phyloP scores from a whole-genome alignment of 1,140 invertebrate genomes.

The Limonius californicus region DNA sequence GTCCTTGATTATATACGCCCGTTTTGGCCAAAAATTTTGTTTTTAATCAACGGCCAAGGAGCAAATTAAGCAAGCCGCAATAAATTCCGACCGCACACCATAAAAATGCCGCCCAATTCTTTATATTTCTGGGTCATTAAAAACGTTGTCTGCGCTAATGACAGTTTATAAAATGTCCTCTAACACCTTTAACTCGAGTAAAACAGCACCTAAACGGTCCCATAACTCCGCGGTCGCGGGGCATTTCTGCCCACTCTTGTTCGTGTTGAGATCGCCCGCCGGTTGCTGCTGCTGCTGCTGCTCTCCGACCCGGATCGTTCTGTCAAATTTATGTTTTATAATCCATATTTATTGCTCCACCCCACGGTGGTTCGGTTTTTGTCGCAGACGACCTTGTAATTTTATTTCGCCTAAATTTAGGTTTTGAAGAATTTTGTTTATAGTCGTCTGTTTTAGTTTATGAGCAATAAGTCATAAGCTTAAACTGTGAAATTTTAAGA shows the following conservation, averaged over 20 bases:
- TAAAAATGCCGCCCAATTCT: slow-evolving; percentile 4
- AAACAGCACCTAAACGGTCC: slow-evolving; percentile 3
- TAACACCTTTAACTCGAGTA: neutral
- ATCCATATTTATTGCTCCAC: slow-evolving; percentile 24
- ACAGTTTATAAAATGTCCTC: neutral
- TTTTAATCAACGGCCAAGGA: no score
- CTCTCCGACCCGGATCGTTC: neutral
- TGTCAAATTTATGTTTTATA: slow-evolving; percentile 28
- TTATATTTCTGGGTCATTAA: slow-evolving; percentile 6
- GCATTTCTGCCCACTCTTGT: no score
- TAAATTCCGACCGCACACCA: neutral
- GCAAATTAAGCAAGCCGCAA: neutral
- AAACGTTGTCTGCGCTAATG: neutral
- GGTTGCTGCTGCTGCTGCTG: neutral
- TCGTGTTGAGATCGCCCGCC: no score
- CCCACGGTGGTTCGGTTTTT: slow-evolving; percentile 10
- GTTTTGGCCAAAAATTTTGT: no score
- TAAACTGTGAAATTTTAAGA: neutral
- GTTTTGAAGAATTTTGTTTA: slow-evolving; percentile 22
- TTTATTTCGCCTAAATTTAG: slow-evolving; percentile 19
- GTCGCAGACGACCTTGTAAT: slow-evolving; percentile 17
- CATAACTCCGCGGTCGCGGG: no score
- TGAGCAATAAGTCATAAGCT: slow-evolving; percentile 8
- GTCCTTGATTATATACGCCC: no score
- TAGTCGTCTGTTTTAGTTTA: neutral